A percentile compares a stretch with the other conserved stretches of the same genome.
Conservation (phyloP, 2,797 vertebrate species). For the Aselliscus stoliczkanus region DNA sequence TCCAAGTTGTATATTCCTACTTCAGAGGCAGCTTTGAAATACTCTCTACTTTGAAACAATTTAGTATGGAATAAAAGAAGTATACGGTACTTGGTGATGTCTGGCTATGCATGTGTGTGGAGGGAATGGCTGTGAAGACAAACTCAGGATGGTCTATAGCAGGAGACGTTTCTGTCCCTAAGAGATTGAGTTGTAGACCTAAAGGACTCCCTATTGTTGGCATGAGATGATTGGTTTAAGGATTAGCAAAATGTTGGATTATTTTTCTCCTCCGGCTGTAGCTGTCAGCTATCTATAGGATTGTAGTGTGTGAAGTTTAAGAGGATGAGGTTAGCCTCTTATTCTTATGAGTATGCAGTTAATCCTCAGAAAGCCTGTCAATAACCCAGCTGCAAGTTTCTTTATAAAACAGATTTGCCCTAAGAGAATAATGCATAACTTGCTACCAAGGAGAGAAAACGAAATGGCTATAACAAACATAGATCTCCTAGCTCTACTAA, state of each 20-base stretch:
- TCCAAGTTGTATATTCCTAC: neutral
- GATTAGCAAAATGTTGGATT: slow-evolving; percentile 83
- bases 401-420: slow-evolving; percentile 76
- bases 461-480: slow-evolving; percentile 64
- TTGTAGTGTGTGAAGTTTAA: slow-evolving; percentile 83
- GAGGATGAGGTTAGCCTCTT: slow-evolving; percentile 85
- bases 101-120: neutral
- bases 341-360: slow-evolving; percentile 81
- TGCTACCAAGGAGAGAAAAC: slow-evolving; percentile 52
- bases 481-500: slow-evolving; percentile 49
- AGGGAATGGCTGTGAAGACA: neutral
- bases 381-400: slow-evolving; percentile 80
- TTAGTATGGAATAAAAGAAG: neutral
- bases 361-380: slow-evolving; percentile 84
- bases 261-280: slow-evolving; percentile 79
- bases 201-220: slow-evolving; percentile 74
- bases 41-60: neutral
- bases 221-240: slow-evolving; percentile 82
- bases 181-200: slow-evolving; percentile 79
- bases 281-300: slow-evolving; percentile 80
- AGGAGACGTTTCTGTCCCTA: slow-evolving; percentile 46
- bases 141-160: slow-evolving; percentile 52
- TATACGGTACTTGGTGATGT: neutral
- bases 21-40: neutral
- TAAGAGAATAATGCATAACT: slow-evolving; percentile 69